These are phyloP conservation scores for Lutjanus campechanus DNA, from an alignment of 2,797 vertebrate genomes.

Conservation along the genomic window DNA sequence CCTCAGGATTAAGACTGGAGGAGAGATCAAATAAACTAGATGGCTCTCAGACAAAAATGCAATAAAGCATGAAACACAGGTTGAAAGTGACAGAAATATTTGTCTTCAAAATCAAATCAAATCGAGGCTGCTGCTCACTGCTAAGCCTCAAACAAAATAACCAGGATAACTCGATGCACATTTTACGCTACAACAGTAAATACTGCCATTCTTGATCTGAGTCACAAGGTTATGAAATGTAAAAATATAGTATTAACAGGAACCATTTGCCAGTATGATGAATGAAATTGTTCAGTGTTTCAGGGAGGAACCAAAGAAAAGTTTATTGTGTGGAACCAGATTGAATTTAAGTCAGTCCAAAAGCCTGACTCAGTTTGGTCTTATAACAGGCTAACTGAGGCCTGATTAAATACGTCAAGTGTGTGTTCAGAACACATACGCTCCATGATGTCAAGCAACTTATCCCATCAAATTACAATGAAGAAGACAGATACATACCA, in stretches of 20 bases:
- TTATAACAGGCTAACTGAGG: too few relatives aligned
- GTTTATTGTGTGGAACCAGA: too few relatives aligned
- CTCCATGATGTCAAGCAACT: background rate
- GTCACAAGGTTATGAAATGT: background rate
- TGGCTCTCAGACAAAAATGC: conserved; percentile 12
- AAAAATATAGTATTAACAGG: background rate
- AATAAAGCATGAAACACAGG: conserved; percentile 25
- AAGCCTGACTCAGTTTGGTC: background rate
- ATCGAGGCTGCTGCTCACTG: background rate
- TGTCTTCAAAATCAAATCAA: conserved; percentile 12
- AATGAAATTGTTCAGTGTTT: background rate
- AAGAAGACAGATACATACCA: too few relatives aligned
- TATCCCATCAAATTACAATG: background rate
- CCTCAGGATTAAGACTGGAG: conserved; percentile 8
- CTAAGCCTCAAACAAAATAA: conserved; percentile 2
- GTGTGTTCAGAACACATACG: too few relatives aligned
- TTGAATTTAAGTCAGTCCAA: background rate
- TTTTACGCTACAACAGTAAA: background rate
- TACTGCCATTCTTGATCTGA: background rate
- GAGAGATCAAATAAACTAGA: conserved; percentile 33
- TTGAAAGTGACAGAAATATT: conserved; percentile 30
- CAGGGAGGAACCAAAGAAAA: too few relatives aligned
- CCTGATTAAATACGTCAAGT: too few relatives aligned
- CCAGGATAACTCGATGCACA: background rate
- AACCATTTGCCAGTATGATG: background rate